Conservation (phyloP, 2,797 vertebrate genomes). For the Emys orbicularis region DNA sequence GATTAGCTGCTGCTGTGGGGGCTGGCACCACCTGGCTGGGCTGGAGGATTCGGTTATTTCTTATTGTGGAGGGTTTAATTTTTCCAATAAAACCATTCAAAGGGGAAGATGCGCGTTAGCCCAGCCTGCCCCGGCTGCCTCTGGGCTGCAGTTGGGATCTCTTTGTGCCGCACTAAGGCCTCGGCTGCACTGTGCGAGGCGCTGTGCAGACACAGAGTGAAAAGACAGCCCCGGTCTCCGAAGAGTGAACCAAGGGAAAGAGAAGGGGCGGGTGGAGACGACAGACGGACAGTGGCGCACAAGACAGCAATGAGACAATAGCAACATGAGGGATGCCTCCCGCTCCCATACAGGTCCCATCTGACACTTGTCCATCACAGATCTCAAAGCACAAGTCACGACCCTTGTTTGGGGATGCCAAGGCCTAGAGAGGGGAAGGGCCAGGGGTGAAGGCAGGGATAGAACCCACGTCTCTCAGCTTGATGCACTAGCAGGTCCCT, state of each 20-base stretch:
- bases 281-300: neutral
- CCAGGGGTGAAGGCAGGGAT: neutral
- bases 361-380: too few species aligned
- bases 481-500: neutral
- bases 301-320: neutral
- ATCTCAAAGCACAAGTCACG: too few species aligned
- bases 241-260: neutral
- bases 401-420: neutral
- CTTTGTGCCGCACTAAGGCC: too few species aligned
- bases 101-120: neutral
- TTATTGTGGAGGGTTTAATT: neutral
- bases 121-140: neutral
- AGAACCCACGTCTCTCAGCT: neutral
- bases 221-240: neutral
- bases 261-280: neutral
- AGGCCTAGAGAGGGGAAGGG: neutral
- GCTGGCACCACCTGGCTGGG: neutral
- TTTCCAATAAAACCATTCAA: neutral
- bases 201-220: neutral
- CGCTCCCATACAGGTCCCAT: neutral
- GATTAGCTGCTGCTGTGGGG: neutral
- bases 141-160: neutral
- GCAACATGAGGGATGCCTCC: neutral
- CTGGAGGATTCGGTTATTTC: neutral
- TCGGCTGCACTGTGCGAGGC: neutral